Base-by-base conservation (phyloP, 2,888 invertebrate species). In the Andrena flavipes region DNA sequence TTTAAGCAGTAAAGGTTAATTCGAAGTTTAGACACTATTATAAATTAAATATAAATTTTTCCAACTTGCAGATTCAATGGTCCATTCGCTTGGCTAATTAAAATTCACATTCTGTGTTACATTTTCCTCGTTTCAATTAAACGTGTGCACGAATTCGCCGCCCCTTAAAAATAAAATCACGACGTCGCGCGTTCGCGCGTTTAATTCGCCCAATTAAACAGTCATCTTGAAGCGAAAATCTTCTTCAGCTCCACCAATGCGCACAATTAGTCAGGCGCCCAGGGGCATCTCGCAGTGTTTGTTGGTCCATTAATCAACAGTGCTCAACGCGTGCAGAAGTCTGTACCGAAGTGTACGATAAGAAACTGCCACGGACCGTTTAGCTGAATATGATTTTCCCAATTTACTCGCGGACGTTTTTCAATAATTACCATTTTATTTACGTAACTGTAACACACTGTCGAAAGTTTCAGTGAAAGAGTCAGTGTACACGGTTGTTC, bases 301-400 rank as follows among this genome's bases (percentile, higher is more conserved):
- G 67, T 30, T 23, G 26, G 29, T 35, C 48, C 71, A 78, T 80
- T 80, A 78, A 80, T 77, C 71, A 42, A 42, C 42, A 16, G 16
- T 42, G 67, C 48, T 77, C 65, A 67, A 60, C 71, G 7, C 63
- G 70, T 51, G 60, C 59, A 60, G 51, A 42, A 42, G 3, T 42
- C 26, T 54, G 8, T 26, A 80, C 65, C 20, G 23, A 78, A 77
- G 20, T 49, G 16, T n/a, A 54, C 48, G 42, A 80, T 72, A 78
- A 71, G 62, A 13, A 67, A 20, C 48, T 10, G 49, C 35, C 59
- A 49, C 49, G 30, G 30, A 6, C 10, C 48, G 23, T 48, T n/a
- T 33, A n/a, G 10, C 16, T 16, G 42, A 42, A 23, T 23, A 4
- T 72, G 54, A 82, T 82, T 76, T 69, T 33, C 49, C 30, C 23